phyloP scores from a whole-genome alignment of 2,888 invertebrate species.

The Xestia c-nigrum region DNA sequence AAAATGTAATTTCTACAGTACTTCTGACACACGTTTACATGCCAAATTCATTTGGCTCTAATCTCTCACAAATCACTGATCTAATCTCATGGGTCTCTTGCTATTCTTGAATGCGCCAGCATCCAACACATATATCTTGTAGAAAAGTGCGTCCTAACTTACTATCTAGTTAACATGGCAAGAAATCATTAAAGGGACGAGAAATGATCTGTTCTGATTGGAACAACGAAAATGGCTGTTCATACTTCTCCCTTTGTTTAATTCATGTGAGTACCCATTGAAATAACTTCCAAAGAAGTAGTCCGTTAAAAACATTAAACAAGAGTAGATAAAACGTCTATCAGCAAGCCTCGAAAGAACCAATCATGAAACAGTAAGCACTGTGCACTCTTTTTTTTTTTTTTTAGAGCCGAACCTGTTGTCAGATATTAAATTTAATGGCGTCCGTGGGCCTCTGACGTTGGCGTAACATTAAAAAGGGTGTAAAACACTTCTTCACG shows the following conservation, averaged over 20 bases:
- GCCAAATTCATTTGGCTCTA: conserved; percentile 32
- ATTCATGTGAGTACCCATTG: not conserved
- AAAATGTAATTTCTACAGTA: not conserved
- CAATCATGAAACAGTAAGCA: not conserved
- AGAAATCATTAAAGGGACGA: not conserved
- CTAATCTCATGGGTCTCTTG: not conserved
- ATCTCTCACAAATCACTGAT: conserved; percentile 10
- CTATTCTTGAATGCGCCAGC: not conserved
- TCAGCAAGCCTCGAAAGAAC: not conserved
- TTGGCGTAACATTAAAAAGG: too few species aligned
- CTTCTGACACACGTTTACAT: not conserved
- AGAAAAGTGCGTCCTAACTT: not conserved
- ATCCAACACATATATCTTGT: not conserved
- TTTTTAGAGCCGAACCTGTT: too few species aligned
- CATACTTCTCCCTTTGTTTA: not conserved
- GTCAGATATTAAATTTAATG: too few species aligned
- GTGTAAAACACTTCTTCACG: too few species aligned
- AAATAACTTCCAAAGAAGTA: not conserved
- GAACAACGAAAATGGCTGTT: not conserved
- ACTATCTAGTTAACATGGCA: not conserved
- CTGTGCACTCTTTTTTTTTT: too few species aligned
- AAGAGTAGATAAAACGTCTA: not conserved
- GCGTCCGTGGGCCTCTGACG: too few species aligned
- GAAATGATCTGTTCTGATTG: not conserved
- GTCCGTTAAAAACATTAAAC: not conserved